Evolutionary conservation across 2,113 vertebrate genomes (phyloP).

Genomic region (Cheirogaleus medius): DNA sequence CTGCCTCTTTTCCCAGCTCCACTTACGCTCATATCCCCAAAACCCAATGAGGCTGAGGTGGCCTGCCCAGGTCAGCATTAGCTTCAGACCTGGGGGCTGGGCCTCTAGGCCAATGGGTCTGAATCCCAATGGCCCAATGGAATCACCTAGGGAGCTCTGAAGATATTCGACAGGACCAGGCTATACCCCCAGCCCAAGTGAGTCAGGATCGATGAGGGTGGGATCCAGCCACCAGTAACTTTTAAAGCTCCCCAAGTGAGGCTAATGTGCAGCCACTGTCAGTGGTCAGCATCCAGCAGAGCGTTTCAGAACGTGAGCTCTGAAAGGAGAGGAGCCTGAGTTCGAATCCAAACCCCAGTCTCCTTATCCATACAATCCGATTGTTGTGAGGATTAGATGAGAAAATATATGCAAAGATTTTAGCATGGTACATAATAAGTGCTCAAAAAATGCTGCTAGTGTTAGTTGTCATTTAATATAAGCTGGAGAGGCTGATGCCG

Average conservation of each 20-base stretch:
- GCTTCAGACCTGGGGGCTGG: neutral
- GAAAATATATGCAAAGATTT: neutral
- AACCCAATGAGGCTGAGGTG: neutral
- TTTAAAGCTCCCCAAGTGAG: neutral
- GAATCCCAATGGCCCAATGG: neutral
- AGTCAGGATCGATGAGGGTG: neutral
- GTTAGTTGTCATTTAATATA: neutral
- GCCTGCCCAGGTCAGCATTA: neutral
- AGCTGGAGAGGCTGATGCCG: neutral
- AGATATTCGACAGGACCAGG: neutral
- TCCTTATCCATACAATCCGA: neutral
- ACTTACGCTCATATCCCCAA: neutral
- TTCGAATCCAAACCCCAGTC: neutral
- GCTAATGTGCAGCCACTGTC: neutral
- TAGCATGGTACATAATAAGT: neutral
- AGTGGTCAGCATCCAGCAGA: neutral
- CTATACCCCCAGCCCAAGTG: neutral
- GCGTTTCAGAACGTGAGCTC: neutral
- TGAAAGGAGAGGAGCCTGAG: neutral
- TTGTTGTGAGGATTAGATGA: neutral
- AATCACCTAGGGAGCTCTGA: neutral
- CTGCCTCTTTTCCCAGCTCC: neutral
- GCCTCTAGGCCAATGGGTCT: neutral
- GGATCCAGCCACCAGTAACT: neutral
- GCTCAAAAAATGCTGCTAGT: neutral